Base-by-base conservation (phyloP, 2,113 vertebrate genomes). In the Hirundichthys speculiger region DNA sequence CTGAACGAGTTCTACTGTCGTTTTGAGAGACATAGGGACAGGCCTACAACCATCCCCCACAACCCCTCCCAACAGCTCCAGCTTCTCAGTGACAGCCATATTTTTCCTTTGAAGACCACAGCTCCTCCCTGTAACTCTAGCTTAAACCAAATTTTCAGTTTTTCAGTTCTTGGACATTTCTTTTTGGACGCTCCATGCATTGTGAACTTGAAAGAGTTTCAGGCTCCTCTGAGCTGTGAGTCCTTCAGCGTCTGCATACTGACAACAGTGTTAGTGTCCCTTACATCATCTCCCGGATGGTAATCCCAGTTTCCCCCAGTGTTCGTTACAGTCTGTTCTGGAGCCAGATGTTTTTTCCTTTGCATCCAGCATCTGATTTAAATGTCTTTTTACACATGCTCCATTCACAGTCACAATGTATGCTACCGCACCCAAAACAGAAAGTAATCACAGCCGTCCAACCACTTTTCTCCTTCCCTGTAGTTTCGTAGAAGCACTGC, bases 401-500 rank as follows among this genome's bases (percentile, higher is more conserved):
- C 51, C 51, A 54, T 54, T 54, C 14, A 54, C 11, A 10, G 30
- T 3, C 27, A 54, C 51, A 8, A 19, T 38, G 18, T 53, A 34
- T 13, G 27, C 38, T 19, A 53, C 24, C 9, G 51, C n/a, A 53
- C 30, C 25, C 51, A 53, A 38, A 5, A 53, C 4, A 13, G n/a
- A 19, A n/a, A 20, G 3, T 18, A 13, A 54, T 18, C 2, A 53
- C 51, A 20, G n/a, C 27, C 51, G 39, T 54, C 10, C 51, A 38
- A 54, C 51, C 51, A 54, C 27, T 14, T 54, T n/a, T 38, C 51
- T 16, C 27, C n/a, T 39, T n/a, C 16, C 51, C 50, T 54, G 51
- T 54, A 53, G 16, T 53, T 53, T 30, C 13, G 19, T 1, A 53
- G n/a, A 3, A 34, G 13, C 4, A 53, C 50, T 2, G 16, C 1